Evolutionary conservation across 2,888 invertebrate species (phyloP).

Genomic region (Stenurella melanura): DNA sequence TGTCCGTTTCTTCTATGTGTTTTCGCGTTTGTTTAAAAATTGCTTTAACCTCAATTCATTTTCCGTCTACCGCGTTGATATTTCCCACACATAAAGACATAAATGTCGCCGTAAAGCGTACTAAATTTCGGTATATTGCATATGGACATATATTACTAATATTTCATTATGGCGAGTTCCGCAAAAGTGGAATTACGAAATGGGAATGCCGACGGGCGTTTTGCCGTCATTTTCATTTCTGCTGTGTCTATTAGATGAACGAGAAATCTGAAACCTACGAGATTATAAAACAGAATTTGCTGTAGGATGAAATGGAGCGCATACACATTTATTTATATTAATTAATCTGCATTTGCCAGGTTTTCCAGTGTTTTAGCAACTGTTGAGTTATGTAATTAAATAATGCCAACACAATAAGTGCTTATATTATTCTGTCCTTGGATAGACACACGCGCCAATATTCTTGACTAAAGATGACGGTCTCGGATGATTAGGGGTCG

Average conservation of each 20-base stretch:
- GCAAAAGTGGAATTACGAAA: neutral
- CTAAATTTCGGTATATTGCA: neutral
- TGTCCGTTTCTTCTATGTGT: too few relatives aligned
- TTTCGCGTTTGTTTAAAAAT: neutral
- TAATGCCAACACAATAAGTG: too few relatives aligned
- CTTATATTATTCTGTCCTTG: too few relatives aligned
- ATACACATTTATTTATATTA: neutral
- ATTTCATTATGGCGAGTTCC: neutral
- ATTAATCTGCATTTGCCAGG: too few relatives aligned
- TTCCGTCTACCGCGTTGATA: neutral
- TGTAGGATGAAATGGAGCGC: neutral
- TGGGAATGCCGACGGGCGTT: neutral
- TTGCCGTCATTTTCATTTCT: neutral
- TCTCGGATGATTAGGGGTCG: too few relatives aligned
- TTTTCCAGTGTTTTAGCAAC: too few relatives aligned
- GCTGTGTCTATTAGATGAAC: neutral
- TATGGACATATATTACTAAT: neutral
- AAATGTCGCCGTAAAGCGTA: neutral
- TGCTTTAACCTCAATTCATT: neutral
- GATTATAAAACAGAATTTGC: neutral
- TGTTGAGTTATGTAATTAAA: too few relatives aligned
- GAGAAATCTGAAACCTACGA: neutral
- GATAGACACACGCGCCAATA: too few relatives aligned
- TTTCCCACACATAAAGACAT: neutral
- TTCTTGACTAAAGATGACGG: too few relatives aligned